These are phyloP conservation scores for Odocoileus virginianus DNA, from an alignment of 2,113 vertebrate species.

Conservation along the genomic window DNA sequence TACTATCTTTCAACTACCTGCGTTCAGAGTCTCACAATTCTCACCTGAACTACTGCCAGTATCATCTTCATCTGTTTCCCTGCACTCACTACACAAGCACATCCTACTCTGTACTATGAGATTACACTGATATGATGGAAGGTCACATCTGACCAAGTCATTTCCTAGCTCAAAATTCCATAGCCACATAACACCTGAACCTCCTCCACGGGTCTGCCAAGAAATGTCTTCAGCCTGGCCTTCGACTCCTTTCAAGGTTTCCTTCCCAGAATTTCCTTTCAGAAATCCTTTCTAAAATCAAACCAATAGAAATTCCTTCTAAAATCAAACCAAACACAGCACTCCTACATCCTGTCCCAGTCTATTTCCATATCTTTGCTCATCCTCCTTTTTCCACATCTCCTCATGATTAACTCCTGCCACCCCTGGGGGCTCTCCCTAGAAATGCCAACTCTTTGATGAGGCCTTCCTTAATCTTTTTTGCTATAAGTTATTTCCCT, in stretches of 20 bases:
- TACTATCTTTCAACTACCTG: not conserved
- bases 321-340: not conserved
- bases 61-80: not conserved
- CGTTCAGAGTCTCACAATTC: not conserved
- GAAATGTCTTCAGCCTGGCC: not conserved
- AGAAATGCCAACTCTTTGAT: constrained; percentile 51
- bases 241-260: not conserved
- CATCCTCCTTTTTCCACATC: not conserved
- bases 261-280: not conserved
- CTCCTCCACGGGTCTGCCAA: not conserved
- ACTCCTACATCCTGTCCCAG: not conserved
- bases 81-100: not conserved
- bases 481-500: constrained; percentile 23
- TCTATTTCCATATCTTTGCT: not conserved
- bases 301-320: not conserved
- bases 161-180: not conserved
- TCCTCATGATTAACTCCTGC: constrained; percentile 25
- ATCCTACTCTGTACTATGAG: not conserved
- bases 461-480: constrained; percentile 43
- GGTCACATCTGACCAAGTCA: not conserved
- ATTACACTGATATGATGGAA: not conserved
- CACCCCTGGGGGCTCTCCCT: constrained; percentile 5
- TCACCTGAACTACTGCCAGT: not conserved
- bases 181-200: not conserved
- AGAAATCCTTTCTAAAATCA: not conserved